phyloP scores from a whole-genome alignment of 2,888 invertebrate genomes.

The Drosophila antonietae region DNA sequence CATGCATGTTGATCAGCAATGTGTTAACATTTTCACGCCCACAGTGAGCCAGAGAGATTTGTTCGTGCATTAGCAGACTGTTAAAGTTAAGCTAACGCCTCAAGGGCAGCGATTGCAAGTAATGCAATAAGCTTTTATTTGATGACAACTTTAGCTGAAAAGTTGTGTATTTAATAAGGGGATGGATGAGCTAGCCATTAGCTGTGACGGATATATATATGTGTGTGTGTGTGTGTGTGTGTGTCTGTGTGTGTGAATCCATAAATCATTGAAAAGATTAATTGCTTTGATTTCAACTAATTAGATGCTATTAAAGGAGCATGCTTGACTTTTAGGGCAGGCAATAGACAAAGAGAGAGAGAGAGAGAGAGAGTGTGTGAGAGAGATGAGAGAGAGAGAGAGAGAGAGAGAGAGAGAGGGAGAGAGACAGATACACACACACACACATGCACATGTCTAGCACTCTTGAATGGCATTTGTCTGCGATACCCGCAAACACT shows the following conservation, averaged over 20 bases:
- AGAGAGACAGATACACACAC: neutral
- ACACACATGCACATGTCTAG: neutral
- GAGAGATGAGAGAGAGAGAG: too few relatives aligned
- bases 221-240: neutral
- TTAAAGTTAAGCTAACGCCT: conserved; percentile 3
- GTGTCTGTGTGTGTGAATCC: neutral
- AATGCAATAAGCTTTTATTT: conserved; percentile 1
- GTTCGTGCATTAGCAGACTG: conserved; percentile 7
- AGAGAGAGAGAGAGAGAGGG: too few relatives aligned
- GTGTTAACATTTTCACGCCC: neutral
- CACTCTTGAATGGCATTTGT: conserved; percentile 23
- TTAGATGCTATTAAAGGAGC: conserved; percentile 20
- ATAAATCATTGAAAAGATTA: conserved; percentile 12
- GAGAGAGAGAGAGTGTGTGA: too few relatives aligned
- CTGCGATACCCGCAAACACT: conserved; percentile 42
- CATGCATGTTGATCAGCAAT: too few relatives aligned
- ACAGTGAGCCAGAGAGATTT: neutral
- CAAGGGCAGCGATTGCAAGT: neutral
- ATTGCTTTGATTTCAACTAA: neutral
- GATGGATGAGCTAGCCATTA: neutral
- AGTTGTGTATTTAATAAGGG: neutral
- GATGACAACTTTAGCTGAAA: neutral
- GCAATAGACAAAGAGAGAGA: neutral
- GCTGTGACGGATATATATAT: neutral
- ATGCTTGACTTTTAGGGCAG: neutral